Base-by-base conservation (phyloP, 2,888 invertebrate genomes). In the Heliothis peltigera region DNA sequence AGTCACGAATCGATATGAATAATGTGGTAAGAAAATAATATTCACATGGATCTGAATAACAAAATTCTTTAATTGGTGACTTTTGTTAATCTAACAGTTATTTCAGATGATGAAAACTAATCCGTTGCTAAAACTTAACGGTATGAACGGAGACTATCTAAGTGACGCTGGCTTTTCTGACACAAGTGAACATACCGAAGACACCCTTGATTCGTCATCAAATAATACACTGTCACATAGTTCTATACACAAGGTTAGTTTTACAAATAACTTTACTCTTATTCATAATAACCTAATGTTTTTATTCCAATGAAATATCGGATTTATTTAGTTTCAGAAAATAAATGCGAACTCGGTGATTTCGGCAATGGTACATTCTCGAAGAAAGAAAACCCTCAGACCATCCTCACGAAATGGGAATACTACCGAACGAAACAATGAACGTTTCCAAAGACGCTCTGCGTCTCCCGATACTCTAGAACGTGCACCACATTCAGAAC, bases 401-500 rank as follows among this genome's bases (percentile, higher is more conserved):
- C 89, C 91, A 7, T 87, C 87, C 17, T 70, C 89, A 61, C 88
- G 91, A 70, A 80, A 88, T 39, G 70, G 87, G 17, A 82, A 89
- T 6, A 85, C 85, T n/a, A 85, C 90, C 15, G 92, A 93, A 48
- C 82, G 87, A 57, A 72, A 88, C 19, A 87, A 79, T 49, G 93
- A 92, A 70, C 86, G 92, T 21, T 57, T 91, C 3, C 92, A 92
- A 75, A 87, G 92, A 76, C 87, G 93, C 6, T 92, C 93, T 22
- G 89, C 89, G 18, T 94, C 94, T 6, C 94, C 95, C 1, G 94
- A 94, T 77, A 84, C 89, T 4, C 82, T 93, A 7, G 95, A 95
- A 83, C 89, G 91, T 73, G 93, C 92, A 25, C 95, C 95, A 28
- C 95, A 95, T 82, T 93, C 93, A 21, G 95, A 95, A 52, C 81